These are phyloP conservation scores for Athene cunicularia DNA, from an alignment of 2,113 vertebrate species.

Conservation along the genomic window DNA sequence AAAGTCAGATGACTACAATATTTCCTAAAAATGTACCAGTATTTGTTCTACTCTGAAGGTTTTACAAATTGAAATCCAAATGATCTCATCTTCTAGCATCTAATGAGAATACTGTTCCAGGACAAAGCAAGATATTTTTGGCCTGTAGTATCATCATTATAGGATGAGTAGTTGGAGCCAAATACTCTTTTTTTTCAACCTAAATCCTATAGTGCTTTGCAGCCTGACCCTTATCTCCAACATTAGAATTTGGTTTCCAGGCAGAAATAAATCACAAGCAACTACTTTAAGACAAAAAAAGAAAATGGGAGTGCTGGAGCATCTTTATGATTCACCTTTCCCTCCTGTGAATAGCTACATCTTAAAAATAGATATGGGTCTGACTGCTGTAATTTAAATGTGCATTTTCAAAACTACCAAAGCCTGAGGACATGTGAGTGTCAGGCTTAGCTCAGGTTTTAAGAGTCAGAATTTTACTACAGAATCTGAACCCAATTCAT, in stretches of 20 bases:
- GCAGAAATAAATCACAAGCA: constrained; percentile 4
- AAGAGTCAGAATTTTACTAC: not conserved
- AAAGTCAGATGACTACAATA: not conserved
- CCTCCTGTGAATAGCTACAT: not conserved
- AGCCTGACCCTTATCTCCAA: not conserved
- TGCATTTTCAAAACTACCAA: not conserved
- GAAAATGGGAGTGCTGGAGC: not conserved
- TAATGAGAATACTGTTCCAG: not conserved
- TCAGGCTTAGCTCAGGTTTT: not conserved
- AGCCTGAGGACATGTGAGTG: not conserved
- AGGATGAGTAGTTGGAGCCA: not conserved
- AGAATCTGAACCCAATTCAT: not conserved
- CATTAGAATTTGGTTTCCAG: not conserved
- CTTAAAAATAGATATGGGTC: constrained; percentile 17
- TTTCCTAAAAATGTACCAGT: not conserved
- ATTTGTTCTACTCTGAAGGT: not conserved
- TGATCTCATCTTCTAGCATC: not conserved
- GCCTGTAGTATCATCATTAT: not conserved
- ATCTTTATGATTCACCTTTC: constrained; percentile 6
- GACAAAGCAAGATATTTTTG: not conserved
- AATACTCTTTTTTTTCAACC: not conserved
- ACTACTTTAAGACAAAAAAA: not conserved
- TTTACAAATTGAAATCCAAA: not conserved
- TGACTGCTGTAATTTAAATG: not conserved
- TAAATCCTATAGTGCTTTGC: not conserved